Evolutionary conservation across 2,113 vertebrate species (phyloP).

Genomic region (Gorilla gorilla): DNA sequence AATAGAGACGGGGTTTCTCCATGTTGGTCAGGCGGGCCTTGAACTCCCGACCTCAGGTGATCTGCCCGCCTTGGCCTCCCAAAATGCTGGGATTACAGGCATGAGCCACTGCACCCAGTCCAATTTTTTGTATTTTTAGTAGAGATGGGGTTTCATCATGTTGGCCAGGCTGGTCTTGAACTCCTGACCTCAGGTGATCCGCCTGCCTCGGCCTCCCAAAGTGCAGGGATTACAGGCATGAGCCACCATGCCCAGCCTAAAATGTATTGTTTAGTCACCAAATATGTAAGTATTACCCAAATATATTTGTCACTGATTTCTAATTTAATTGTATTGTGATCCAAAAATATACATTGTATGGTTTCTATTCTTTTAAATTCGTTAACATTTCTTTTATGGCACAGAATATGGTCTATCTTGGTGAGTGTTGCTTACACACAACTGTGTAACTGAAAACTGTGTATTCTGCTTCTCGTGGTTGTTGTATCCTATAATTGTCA

Average conservation of each 20-base stretch:
- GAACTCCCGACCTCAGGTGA: neutral
- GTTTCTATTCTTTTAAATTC: neutral
- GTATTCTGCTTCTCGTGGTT: neutral
- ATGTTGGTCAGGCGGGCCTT: neutral
- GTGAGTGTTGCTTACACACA: neutral
- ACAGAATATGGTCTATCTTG: neutral
- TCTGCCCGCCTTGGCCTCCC: neutral
- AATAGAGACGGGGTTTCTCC: no score
- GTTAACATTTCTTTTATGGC: neutral
- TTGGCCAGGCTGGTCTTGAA: neutral
- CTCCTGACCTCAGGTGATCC: neutral
- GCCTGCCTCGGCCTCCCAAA: neutral
- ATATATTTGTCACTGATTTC: neutral
- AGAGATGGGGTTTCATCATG: neutral
- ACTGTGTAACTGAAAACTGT: neutral
- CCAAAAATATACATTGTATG: no score
- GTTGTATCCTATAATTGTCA: neutral
- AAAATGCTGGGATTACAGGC: neutral
- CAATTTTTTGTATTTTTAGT: neutral
- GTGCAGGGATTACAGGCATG: neutral
- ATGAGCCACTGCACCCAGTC: neutral
- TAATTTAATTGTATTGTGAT: neutral
- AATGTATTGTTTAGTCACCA: neutral
- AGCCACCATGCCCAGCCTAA: neutral
- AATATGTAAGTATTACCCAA: neutral